Evolutionary conservation across 2,888 invertebrate species (phyloP).

Genomic region (Apodemia hepburni): DNA sequence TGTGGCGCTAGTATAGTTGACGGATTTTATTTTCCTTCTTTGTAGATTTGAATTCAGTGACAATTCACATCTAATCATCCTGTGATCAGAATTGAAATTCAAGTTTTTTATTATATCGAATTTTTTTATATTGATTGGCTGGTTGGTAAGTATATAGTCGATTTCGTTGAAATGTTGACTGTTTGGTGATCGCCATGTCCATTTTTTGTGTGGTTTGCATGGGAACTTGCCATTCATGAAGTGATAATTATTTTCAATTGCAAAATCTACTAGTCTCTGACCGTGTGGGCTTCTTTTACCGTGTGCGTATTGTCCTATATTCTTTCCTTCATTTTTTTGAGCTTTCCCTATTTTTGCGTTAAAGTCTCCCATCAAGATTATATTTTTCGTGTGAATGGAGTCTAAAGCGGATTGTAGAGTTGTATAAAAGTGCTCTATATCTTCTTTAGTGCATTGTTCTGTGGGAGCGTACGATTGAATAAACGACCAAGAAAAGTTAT

Average conservation of each 20-base stretch:
- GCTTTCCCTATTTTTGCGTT: conserved; percentile 25
- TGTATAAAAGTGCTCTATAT: conserved; percentile 22
- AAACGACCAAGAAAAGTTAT: conserved; percentile 22
- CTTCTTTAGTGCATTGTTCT: conserved; percentile 24
- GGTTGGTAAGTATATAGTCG: conserved; percentile 15
- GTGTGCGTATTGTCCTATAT: conserved; percentile 23
- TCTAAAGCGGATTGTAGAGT: conserved; percentile 21
- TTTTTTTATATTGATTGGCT: conserved; percentile 6
- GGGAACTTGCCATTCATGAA: conserved; percentile 11
- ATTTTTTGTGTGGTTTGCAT: background rate
- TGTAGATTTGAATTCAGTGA: background rate
- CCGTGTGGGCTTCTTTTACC: conserved; percentile 27
- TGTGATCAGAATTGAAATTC: conserved; percentile 19
- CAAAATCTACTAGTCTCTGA: conserved; percentile 7
- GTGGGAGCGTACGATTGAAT: conserved; percentile 27
- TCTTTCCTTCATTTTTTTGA: conserved; percentile 21
- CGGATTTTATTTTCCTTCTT: background rate
- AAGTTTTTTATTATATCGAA: conserved; percentile 20
- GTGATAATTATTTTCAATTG: background rate
- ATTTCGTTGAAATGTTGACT: conserved; percentile 11
- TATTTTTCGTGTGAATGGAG: conserved; percentile 20
- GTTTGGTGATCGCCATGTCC: conserved; percentile 17
- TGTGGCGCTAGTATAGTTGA: background rate
- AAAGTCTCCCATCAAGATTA: background rate
- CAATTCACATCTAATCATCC: conserved; percentile 13